phyloP scores from a whole-genome alignment of 2,888 invertebrate species.

The Meteorus cinctellus region DNA sequence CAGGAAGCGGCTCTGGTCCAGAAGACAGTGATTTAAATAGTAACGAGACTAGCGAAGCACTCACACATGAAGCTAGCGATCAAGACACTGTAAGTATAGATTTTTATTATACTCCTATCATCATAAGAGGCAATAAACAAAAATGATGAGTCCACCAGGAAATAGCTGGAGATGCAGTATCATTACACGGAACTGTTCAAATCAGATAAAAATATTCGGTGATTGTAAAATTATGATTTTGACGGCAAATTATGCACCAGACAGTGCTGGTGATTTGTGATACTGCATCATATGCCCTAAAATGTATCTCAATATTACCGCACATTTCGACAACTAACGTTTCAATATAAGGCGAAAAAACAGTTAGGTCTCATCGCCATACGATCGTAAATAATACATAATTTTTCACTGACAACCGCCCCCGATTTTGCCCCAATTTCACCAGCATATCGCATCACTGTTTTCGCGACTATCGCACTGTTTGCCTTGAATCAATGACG shows the following conservation, averaged over 20 bases:
- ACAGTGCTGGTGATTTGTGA: too few relatives aligned
- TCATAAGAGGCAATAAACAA: neutral
- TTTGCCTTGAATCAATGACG: slow-evolving; percentile 36
- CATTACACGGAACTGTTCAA: neutral
- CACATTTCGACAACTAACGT: slow-evolving; percentile 40
- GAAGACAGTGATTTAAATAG: slow-evolving; percentile 67
- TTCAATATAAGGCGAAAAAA: slow-evolving; percentile 20
- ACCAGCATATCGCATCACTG: neutral
- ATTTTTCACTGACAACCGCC: neutral
- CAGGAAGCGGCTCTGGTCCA: slow-evolving; percentile 70
- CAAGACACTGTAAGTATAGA: slow-evolving; percentile 82
- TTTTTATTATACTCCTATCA: neutral
- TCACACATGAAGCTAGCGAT: slow-evolving; percentile 84
- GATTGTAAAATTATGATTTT: too few relatives aligned
- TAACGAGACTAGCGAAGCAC: slow-evolving; percentile 83
- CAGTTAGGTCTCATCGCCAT: slow-evolving; percentile 38
- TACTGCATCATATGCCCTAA: neutral
- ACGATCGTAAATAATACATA: neutral
- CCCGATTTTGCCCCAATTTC: neutral
- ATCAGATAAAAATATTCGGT: too few relatives aligned
- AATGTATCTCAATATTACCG: slow-evolving; percentile 18
- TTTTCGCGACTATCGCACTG: slow-evolving; percentile 31
- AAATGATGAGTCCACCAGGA: neutral
- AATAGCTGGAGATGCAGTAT: neutral
- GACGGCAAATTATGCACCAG: too few relatives aligned